Base-by-base conservation (phyloP, 2,797 vertebrate species). In the Tadarida brasiliensis region DNA sequence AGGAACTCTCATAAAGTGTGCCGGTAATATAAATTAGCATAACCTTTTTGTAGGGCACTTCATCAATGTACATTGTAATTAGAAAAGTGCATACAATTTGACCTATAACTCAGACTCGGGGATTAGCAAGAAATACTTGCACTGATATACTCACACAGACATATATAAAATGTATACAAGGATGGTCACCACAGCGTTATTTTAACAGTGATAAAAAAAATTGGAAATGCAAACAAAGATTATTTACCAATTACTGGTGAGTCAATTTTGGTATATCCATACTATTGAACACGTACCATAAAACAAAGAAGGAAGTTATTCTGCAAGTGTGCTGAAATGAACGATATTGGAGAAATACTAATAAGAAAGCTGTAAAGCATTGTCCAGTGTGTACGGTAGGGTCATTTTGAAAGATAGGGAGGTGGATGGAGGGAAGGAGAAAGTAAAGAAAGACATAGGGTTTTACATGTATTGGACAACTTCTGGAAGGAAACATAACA, bases 31-130 rank as follows among this genome's bases (percentile, higher is more conserved):
- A 95, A 97, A 98, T 97, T 93, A 95, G 77, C 67, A 65, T 97
- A 97, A 97, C 97, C 97, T 98, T 98, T 97, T 94, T 61, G 30
- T 94, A 94, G 93, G 80, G 84, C 84, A 94, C 97, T 98, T 97
- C 86, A 97, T 90, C 87, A 65, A 94, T 30, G 91, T 90, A 82
- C 67, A 95, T 85, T 67, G 54, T 96, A 97, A 98, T 97, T 94
- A 96, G 89, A 83, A 93, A 97, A 96, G 90, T 73, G 70, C 78
- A n/a, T 20, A 16, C 51, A 51, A 70, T 95, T 96, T 97, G 89
- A 96, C 95, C 94, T 97, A 88, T 91, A 91, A 89, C 87, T 97
- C 71, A 71, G 30, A 90, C 26, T 74, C 57, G 15, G 84, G 71
- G 49, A 94, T 80, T 61, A 91, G 47, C 44, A 92, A 91, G 59